A percentile compares a stretch with the other conserved stretches of the same genome.
Evolutionary conservation across 1,140 invertebrate genomes (phyloP).

Genomic region (Drosophila sturtevanti): DNA sequence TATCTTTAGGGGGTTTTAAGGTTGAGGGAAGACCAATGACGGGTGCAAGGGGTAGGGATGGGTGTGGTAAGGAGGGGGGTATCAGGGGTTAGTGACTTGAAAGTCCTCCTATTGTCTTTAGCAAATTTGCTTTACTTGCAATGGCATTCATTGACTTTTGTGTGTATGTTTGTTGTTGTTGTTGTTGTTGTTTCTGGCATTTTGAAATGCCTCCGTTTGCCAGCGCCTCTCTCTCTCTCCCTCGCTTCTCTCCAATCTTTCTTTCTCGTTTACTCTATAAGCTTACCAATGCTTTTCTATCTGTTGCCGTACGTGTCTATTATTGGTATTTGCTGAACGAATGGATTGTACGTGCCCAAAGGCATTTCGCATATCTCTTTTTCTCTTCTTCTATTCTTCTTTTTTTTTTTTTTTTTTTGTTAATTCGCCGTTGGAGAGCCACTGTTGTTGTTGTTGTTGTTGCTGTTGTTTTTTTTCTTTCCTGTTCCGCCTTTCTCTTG

Average conservation of each 20-base stretch:
- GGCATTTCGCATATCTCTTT: slow-evolving; percentile 74
- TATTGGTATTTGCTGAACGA: slow-evolving; percentile 81
- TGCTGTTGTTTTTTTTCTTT: slow-evolving; percentile 1
- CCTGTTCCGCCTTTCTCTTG: slow-evolving; percentile 66
- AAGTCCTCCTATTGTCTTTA: slow-evolving; percentile 72
- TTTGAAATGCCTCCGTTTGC: slow-evolving; percentile 69
- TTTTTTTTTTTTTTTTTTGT: neutral
- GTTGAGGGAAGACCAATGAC: no score
- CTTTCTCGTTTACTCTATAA: neutral
- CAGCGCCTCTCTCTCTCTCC: no score
- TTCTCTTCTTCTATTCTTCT: slow-evolving; percentile 21
- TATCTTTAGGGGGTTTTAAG: no score
- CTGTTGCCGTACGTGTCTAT: slow-evolving; percentile 71
- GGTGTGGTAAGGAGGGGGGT: no score
- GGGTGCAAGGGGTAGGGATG: no score
- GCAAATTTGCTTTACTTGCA: slow-evolving; percentile 79
- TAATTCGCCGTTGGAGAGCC: neutral
- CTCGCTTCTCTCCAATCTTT: neutral
- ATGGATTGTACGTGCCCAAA: slow-evolving; percentile 77
- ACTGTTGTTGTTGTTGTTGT: slow-evolving; percentile 4
- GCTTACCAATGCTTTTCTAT: slow-evolving; percentile 18
- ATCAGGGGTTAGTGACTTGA: slow-evolving; percentile 15
- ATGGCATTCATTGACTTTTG: slow-evolving; percentile 76
- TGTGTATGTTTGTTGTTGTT: slow-evolving; percentile 42
- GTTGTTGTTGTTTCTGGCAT: slow-evolving; percentile 26